Percentiles rank a stretch among this genome's conserved stretches.
Conservation (phyloP, 35 echinoderm and acorn worm genomes). For the Holothuria glaberrima region DNA sequence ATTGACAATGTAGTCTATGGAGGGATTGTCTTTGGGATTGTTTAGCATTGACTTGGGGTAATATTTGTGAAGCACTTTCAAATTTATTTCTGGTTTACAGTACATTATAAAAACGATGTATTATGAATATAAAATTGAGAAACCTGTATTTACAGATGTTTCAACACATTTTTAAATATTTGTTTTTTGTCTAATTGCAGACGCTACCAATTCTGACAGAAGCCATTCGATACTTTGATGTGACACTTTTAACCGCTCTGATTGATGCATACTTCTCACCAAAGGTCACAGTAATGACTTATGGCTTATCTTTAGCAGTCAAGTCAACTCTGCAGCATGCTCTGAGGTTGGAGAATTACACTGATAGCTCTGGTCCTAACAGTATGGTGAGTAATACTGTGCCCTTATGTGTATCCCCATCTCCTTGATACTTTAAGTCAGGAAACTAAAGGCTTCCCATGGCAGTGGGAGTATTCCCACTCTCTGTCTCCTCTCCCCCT, state of each 20-base stretch:
- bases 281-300: constrained; percentile 72
- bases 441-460: no score
- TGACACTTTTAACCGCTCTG: constrained; percentile 65
- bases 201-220: constrained; percentile 85
- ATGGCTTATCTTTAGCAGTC: constrained; percentile 74
- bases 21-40: no score
- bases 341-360: constrained; percentile 65
- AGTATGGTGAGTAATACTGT: neutral
- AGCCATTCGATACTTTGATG: constrained; percentile 89
- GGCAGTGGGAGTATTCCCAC: no score
- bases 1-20: no score
- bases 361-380: constrained; percentile 20
- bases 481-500: no score
- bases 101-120: no score
- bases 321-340: constrained; percentile 83
- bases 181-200: constrained; percentile 25
- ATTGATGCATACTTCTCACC: constrained; percentile 65
- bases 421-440: no score
- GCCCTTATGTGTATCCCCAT: no score
- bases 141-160: neutral
- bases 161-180: neutral
- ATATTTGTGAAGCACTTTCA: no score
- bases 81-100: no score
- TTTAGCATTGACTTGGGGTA: no score
- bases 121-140: neutral